These are phyloP conservation scores for Stigmatopora argus DNA, from an alignment of 2,113 vertebrate species.

Conservation along the genomic window DNA sequence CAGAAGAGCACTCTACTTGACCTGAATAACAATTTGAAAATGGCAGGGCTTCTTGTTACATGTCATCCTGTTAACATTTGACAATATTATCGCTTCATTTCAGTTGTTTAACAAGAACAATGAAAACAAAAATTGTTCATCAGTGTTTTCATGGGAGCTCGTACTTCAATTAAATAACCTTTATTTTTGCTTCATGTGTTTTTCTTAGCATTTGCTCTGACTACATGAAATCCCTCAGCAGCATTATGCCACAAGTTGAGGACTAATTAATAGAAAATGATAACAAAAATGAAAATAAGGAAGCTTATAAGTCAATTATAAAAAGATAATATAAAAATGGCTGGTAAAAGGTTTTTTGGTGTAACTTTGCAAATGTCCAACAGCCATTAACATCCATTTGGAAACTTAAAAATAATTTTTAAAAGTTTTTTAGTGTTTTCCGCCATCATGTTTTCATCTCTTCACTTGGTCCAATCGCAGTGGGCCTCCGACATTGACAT, in stretches of 20 bases:
- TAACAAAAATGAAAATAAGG: too few species aligned
- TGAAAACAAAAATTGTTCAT: not conserved
- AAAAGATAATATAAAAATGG: conserved; percentile 11
- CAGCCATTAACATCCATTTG: not conserved
- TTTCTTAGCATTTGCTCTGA: not conserved
- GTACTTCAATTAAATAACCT: not conserved
- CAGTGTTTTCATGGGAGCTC: not conserved
- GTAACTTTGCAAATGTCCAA: not conserved
- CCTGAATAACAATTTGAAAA: conserved; percentile 63
- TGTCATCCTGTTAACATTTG: conserved; percentile 17
- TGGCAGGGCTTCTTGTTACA: conserved; percentile 24
- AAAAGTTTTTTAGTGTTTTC: too few species aligned
- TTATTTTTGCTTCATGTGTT: not conserved
- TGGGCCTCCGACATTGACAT: conserved; percentile 31
- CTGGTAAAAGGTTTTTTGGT: too few species aligned
- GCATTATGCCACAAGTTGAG: too few species aligned
- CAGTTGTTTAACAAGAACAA: not conserved
- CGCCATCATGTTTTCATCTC: too few species aligned
- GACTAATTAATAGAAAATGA: too few species aligned
- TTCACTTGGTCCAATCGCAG: too few species aligned
- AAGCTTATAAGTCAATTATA: not conserved
- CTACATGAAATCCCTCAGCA: too few species aligned
- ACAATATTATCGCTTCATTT: conserved; percentile 17
- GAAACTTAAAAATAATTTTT: too few species aligned
- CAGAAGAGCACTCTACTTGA: conserved; percentile 48